Conservation (phyloP, 2,888 invertebrate genomes). For the Lymantria monacha region DNA sequence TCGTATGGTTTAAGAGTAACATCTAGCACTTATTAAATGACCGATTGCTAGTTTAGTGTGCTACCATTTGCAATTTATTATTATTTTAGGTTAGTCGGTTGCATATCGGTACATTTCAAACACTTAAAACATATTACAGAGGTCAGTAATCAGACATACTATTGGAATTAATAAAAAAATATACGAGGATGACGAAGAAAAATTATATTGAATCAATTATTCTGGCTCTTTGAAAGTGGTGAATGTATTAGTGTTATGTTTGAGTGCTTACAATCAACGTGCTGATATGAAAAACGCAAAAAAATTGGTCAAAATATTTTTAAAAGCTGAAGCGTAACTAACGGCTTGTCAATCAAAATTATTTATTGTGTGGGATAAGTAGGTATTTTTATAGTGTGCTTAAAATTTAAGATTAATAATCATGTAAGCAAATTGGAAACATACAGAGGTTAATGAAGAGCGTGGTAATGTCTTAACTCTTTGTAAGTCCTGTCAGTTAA, state of each 20-base stretch:
- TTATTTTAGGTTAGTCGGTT: background rate
- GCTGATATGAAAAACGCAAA: slow-evolving; percentile 2
- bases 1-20: no score
- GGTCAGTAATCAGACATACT: slow-evolving; percentile 1
- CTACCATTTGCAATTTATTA: background rate
- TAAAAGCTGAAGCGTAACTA: slow-evolving; percentile 12
- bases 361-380: slow-evolving; percentile 2
- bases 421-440: slow-evolving; percentile 10
- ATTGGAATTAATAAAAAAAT: slow-evolving; percentile 1
- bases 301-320: slow-evolving; percentile 25
- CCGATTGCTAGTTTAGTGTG: no score
- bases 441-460: slow-evolving; percentile 2
- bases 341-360: slow-evolving; percentile 20
- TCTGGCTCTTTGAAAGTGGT: slow-evolving; percentile 4
- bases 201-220: background rate
- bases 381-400: slow-evolving; percentile 1
- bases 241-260: slow-evolving; percentile 4
- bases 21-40: no score
- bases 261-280: background rate
- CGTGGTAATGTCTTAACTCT: background rate
- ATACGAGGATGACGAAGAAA: background rate
- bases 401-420: slow-evolving; percentile 13
- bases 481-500: no score
- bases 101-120: background rate
- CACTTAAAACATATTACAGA: background rate